Evolutionary conservation across 2,797 vertebrate genomes (phyloP).

Genomic region (Atherinosoma microstoma): DNA sequence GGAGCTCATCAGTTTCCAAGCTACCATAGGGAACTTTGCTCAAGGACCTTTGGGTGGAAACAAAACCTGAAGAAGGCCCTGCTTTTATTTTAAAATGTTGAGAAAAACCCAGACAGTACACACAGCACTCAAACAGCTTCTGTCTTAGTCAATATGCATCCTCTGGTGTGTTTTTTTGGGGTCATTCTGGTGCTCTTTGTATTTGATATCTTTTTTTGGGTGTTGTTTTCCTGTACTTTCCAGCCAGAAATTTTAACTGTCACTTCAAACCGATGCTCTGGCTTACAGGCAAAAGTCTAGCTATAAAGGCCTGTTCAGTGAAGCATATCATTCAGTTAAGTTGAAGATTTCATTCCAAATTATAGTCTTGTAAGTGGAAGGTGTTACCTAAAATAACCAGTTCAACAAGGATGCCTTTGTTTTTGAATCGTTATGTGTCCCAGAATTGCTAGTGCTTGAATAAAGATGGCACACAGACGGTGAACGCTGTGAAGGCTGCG

Average conservation of each 20-base stretch:
- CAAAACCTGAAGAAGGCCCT: neutral
- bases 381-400: slow-evolving; percentile 8
- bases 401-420: slow-evolving; percentile 4
- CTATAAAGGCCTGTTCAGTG: neutral
- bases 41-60: neutral
- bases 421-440: slow-evolving; percentile 16
- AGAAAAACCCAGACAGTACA: neutral
- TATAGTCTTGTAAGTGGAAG: neutral
- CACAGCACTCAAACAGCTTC: neutral
- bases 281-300: slow-evolving; percentile 5
- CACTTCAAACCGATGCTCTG: slow-evolving; percentile 2
- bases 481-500: slow-evolving; percentile 29
- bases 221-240: slow-evolving; percentile 2
- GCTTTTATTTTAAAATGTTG: neutral
- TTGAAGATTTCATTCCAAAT: slow-evolving; percentile 1
- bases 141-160: neutral
- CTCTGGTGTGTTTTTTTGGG: neutral
- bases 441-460: slow-evolving; percentile 28
- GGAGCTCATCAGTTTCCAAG: neutral
- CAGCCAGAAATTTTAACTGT: slow-evolving; percentile 14
- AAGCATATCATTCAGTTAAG: slow-evolving; percentile 1
- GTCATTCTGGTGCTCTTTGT: neutral
- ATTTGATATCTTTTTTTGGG: neutral
- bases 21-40: neutral
- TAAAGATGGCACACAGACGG: slow-evolving; percentile 19